These are phyloP conservation scores for Ceramica pisi DNA, from an alignment of 2,888 invertebrate genomes.

Conservation along the genomic window DNA sequence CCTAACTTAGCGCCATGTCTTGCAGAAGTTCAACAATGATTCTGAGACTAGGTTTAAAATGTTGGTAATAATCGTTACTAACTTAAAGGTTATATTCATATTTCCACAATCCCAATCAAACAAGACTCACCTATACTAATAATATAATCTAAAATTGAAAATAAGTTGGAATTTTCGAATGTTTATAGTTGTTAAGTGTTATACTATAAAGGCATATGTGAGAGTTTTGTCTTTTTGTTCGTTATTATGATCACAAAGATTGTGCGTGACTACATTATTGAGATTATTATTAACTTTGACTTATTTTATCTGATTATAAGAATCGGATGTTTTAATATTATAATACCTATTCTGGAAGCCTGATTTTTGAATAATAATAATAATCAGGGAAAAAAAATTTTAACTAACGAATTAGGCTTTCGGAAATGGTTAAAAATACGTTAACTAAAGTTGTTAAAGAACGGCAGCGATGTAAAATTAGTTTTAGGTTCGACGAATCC, in stretches of 20 bases:
- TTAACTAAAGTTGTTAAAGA: slow-evolving; percentile 24
- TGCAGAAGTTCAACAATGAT: background rate
- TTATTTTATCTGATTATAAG: slow-evolving; percentile 33
- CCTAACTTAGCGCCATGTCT: no score
- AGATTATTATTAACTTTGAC: slow-evolving; percentile 36
- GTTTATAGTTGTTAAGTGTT: slow-evolving; percentile 60
- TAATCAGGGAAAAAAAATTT: slow-evolving; percentile 5
- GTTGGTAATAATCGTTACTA: background rate
- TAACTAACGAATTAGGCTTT: slow-evolving; percentile 34
- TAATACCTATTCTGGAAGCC: slow-evolving; percentile 50
- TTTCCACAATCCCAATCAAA: slow-evolving; percentile 57
- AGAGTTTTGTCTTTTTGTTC: slow-evolving; percentile 69
- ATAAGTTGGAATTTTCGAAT: slow-evolving; percentile 70
- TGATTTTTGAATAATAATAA: slow-evolving; percentile 30
- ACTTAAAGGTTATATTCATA: background rate
- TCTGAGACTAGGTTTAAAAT: background rate
- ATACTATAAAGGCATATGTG: slow-evolving; percentile 75
- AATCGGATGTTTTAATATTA: slow-evolving; percentile 31
- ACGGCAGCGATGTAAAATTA: slow-evolving; percentile 26
- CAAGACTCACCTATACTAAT: slow-evolving; percentile 52
- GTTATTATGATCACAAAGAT: slow-evolving; percentile 76
- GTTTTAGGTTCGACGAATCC: slow-evolving; percentile 26
- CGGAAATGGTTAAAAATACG: slow-evolving; percentile 22
- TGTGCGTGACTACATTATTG: slow-evolving; percentile 80
- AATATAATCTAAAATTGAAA: slow-evolving; percentile 72